These are phyloP conservation scores for Scleropages formosus DNA, from an alignment of 2,797 vertebrate species.

Conservation along the genomic window DNA sequence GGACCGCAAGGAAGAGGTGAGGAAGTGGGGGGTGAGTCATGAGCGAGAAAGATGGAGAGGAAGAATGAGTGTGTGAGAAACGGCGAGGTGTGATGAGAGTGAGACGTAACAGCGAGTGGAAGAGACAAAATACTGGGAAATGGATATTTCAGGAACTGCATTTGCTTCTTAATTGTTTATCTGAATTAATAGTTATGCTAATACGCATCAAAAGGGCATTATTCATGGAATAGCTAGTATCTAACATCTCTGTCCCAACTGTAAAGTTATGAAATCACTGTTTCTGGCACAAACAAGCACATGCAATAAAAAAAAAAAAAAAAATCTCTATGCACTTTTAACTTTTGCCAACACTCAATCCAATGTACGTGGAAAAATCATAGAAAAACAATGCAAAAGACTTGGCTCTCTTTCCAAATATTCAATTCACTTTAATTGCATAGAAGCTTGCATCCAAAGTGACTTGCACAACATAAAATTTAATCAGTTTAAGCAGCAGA, in stretches of 20 bases:
- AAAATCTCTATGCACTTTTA: not conserved
- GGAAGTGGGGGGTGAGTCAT: constrained; percentile 23
- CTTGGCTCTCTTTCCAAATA: constrained; percentile 18
- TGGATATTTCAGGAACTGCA: too few relatives aligned
- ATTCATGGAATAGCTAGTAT: too few relatives aligned
- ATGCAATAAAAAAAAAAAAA: too few relatives aligned
- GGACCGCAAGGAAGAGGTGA: constrained; percentile 79
- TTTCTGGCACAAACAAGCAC: not conserved
- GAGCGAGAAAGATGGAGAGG: not conserved
- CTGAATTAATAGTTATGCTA: too few relatives aligned
- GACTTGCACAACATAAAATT: too few relatives aligned
- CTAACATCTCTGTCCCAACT: too few relatives aligned
- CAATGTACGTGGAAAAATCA: not conserved
- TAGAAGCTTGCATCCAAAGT: too few relatives aligned
- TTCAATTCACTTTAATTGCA: not conserved
- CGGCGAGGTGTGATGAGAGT: not conserved
- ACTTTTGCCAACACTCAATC: not conserved
- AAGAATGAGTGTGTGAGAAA: not conserved
- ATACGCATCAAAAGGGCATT: too few relatives aligned
- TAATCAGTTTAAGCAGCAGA: too few relatives aligned
- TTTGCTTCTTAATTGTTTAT: too few relatives aligned
- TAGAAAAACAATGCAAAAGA: not conserved
- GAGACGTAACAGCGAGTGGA: not conserved
- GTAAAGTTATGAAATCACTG: not conserved
- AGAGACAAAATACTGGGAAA: too few relatives aligned